Evolutionary conservation across 2,797 vertebrate species (phyloP), one percentile per base, ranked within the genome.

Genomic region (Danio jaintianensis): DNA sequence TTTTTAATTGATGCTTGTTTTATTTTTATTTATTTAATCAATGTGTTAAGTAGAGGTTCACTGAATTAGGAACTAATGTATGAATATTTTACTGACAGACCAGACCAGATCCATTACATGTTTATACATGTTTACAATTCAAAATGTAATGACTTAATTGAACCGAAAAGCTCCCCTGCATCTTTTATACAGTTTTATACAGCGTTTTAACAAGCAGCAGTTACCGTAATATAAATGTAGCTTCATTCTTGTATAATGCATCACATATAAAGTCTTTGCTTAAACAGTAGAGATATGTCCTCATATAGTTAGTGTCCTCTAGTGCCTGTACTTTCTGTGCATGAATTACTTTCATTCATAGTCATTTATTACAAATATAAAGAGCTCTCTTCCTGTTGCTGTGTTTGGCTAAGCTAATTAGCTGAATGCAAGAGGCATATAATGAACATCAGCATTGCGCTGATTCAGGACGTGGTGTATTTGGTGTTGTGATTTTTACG

Each of bases 141-240:
- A 63, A 53, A 72, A 43, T 71, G 11, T 29, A 79, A 70, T 1
- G 47, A 50, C 55, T 61, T 50, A 15, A 48, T 42, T 78, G 43
- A 52, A 62, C 38, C 2, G 18, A 83, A 84, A 85, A 86, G 75
- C 83, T 82, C 69, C 82, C 48, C 86, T 88, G 84, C 83, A 86
- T 87, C 85, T 86, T 87, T 78, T 69, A 63, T 52, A 47, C 43
- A 20, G 38, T 50, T 53, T 42, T 15, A 43, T 55, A 20, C 22
- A 56, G 43, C 67, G 29, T 62, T 79, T 71, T 71, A 48, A 70
- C 56, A 38, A 29, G 64, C 56, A 15, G 40, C 72, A 42, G 48
- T 76, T 59, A 48, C 20, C 36, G 75, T 66, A 74, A 58, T 40
- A 16, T 55, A 64, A 43, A 12, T 58, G 13, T 13, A 16, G 36